Evolutionary conservation across 2,888 invertebrate genomes (phyloP).

Genomic region (Ectemnius cavifrons): DNA sequence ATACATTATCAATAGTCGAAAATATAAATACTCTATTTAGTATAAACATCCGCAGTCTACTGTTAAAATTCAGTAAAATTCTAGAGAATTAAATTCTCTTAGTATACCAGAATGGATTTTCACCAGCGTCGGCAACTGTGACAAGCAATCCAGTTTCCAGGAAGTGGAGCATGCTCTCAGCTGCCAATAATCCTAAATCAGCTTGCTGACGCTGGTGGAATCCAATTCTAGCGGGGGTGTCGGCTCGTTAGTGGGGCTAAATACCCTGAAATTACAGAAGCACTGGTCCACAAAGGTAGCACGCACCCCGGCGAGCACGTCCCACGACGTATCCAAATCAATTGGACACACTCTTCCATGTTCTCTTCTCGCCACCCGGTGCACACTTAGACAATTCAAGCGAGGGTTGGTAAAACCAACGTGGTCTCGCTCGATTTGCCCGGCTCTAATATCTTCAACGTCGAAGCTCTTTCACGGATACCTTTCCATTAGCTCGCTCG

Average conservation of each 20-base stretch:
- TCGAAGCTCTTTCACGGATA: slow-evolving; percentile 34
- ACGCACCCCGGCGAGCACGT: slow-evolving; percentile 60
- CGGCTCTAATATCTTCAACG: slow-evolving; percentile 20
- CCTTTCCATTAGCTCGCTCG: slow-evolving; percentile 12
- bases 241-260: slow-evolving; percentile 59
- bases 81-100: too few species aligned
- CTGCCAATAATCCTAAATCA: slow-evolving; percentile 2
- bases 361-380: slow-evolving; percentile 38
- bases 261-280: slow-evolving; percentile 75
- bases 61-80: too few species aligned
- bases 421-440: slow-evolving; percentile 11
- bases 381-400: slow-evolving; percentile 3
- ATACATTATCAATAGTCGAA: too few species aligned
- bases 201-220: slow-evolving; percentile 3
- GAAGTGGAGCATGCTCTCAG: too few species aligned
- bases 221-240: slow-evolving; percentile 27
- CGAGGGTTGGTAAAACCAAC: slow-evolving; percentile 27
- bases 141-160: too few species aligned
- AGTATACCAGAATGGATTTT: too few species aligned
- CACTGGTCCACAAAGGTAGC: slow-evolving; percentile 60
- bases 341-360: slow-evolving; percentile 63
- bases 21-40: too few species aligned
- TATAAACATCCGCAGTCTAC: too few species aligned
- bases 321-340: slow-evolving; percentile 66
- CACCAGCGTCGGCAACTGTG: too few species aligned